A percentile compares a stretch with the other conserved stretches of the same genome.
Evolutionary conservation across 2,888 invertebrate species (phyloP).

Genomic region (Spialia ferax): DNA sequence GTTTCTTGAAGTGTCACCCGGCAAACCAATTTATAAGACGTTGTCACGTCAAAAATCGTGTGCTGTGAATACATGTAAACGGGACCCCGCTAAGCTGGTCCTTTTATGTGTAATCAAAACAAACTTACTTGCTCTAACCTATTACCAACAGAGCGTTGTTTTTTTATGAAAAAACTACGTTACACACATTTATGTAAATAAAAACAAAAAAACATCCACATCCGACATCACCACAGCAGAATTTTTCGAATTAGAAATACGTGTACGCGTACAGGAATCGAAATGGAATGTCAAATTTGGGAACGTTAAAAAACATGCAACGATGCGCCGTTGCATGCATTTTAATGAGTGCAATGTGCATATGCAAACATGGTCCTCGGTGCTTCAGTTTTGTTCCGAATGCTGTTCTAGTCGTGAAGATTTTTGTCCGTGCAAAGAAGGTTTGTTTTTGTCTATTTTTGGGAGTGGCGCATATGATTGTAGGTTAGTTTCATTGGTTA

Average conservation of each 20-base stretch:
- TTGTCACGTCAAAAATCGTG: too few species aligned
- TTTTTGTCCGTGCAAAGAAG: conserved; percentile 3
- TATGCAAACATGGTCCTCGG: conserved; percentile 60
- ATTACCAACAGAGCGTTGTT: too few species aligned
- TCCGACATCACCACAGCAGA: background rate
- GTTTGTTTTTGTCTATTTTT: conserved; percentile 6
- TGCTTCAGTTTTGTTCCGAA: conserved; percentile 48
- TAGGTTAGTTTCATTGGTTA: background rate
- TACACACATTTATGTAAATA: background rate
- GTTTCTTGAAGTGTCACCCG: too few species aligned
- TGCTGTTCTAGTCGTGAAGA: conserved; percentile 42
- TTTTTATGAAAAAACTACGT: too few species aligned
- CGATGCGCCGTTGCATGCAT: conserved; percentile 60
- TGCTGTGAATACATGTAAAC: too few species aligned
- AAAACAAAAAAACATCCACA: background rate
- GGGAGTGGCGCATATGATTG: background rate
- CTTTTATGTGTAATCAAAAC: too few species aligned
- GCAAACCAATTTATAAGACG: too few species aligned
- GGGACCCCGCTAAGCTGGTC: too few species aligned
- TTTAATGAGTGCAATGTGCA: conserved; percentile 73
- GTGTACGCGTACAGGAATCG: too few species aligned
- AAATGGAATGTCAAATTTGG: conserved; percentile 19
- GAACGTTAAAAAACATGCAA: conserved; percentile 20
- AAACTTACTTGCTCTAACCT: too few species aligned
- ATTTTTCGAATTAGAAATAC: conserved; percentile 7